These are phyloP conservation scores for Samia ricini DNA, from an alignment of 1,140 invertebrate genomes.

Conservation along the genomic window DNA sequence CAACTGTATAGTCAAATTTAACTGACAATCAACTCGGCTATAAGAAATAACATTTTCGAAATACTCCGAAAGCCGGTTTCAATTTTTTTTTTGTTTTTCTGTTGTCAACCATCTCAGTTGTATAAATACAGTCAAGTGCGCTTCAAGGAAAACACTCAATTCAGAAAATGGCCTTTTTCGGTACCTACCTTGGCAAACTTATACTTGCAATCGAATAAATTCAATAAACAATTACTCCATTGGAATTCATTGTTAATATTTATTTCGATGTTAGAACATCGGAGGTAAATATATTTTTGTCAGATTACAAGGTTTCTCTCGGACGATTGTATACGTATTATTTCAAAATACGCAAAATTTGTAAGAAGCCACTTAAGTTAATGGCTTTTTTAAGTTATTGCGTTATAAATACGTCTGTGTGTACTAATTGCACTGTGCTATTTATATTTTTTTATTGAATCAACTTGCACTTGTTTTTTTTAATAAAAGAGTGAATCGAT, in stretches of 20 bases:
- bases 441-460: not conserved
- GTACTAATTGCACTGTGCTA: not conserved
- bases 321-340: slow-evolving; percentile 10
- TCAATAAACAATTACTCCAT: not conserved
- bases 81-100: slow-evolving; percentile 66
- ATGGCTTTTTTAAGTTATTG: slow-evolving; percentile 14
- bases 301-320: slow-evolving; percentile 8
- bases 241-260: not conserved
- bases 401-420: slow-evolving; percentile 7
- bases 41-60: slow-evolving; percentile 67
- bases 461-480: not conserved
- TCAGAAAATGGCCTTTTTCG: slow-evolving; percentile 52
- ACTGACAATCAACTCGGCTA: slow-evolving; percentile 18
- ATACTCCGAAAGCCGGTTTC: slow-evolving; percentile 62
- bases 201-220: not conserved
- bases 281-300: not conserved
- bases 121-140: slow-evolving; percentile 61
- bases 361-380: slow-evolving; percentile 2
- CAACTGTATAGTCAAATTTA: too few relatives aligned
- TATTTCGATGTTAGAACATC: not conserved
- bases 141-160: slow-evolving; percentile 61
- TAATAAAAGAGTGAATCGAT: too few relatives aligned
- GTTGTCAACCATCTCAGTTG: slow-evolving; percentile 60
- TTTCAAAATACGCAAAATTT: slow-evolving; percentile 18
- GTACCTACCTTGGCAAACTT: slow-evolving; percentile 18